These are phyloP conservation scores for Hirtodrosophila confusa DNA, from an alignment of 2,888 invertebrate genomes.

Conservation along the genomic window DNA sequence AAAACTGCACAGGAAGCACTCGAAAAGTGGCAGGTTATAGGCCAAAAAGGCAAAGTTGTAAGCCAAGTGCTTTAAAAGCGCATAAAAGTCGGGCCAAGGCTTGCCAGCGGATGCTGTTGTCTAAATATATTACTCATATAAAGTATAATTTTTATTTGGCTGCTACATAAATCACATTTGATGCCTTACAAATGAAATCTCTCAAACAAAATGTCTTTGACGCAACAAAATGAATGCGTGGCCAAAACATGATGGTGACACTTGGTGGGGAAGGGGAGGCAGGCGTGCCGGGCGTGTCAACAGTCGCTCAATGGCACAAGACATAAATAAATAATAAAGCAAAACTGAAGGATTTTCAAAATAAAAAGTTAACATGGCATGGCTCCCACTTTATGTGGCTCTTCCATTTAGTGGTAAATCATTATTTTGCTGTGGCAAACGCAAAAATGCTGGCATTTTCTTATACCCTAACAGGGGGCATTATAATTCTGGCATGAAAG, in stretches of 20 bases:
- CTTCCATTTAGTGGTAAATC: constrained; percentile 52
- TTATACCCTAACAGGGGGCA: too few species aligned
- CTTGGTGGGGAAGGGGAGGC: too few species aligned
- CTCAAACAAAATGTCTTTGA: constrained; percentile 34
- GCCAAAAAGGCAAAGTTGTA: constrained; percentile 21
- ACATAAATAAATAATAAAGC: constrained; percentile 68
- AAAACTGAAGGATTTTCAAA: constrained; percentile 50
- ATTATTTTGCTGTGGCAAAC: constrained; percentile 22
- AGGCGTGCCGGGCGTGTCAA: constrained; percentile 62
- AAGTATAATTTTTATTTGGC: constrained; percentile 16
- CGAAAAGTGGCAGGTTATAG: constrained; percentile 31
- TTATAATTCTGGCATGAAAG: too few species aligned
- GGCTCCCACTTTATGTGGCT: constrained; percentile 12
- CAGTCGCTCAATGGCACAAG: constrained; percentile 73
- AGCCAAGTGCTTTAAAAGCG: constrained; percentile 19
- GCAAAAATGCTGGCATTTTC: too few species aligned
- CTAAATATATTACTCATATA: constrained; percentile 42
- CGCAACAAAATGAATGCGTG: constrained; percentile 37
- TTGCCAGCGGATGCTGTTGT: constrained; percentile 17
- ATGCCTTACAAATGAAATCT: constrained; percentile 54
- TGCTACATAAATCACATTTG: constrained; percentile 52
- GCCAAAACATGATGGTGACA: constrained; percentile 32
- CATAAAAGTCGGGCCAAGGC: constrained; percentile 36
- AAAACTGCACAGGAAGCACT: constrained; percentile 43
- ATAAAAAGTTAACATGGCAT: too few species aligned